phyloP scores from a whole-genome alignment of 2,888 invertebrate genomes.

The Pogonocherus hispidulus region DNA sequence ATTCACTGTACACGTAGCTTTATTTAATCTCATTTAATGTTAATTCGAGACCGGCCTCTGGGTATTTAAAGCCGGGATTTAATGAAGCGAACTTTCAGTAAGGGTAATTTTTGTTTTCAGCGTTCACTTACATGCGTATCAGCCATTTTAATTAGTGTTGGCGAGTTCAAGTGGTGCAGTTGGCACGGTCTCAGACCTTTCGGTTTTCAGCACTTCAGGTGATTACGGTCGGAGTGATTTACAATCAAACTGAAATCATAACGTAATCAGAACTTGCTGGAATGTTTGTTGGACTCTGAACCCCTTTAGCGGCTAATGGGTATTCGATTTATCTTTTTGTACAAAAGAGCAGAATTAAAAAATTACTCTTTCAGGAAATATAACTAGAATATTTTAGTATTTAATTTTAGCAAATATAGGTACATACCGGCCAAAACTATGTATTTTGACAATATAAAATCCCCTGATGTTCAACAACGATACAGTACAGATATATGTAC shows the following conservation, averaged over 20 bases:
- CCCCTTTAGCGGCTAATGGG: background rate
- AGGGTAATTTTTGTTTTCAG: constrained; percentile 50
- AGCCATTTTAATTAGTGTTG: constrained; percentile 55
- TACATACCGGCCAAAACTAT: no score
- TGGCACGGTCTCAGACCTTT: constrained; percentile 53
- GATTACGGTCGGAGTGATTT: constrained; percentile 39
- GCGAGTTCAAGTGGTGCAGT: constrained; percentile 48
- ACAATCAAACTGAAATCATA: constrained; percentile 31
- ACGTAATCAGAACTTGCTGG: constrained; percentile 21
- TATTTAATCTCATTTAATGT: background rate
- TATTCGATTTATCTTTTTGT: no score
- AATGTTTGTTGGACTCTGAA: constrained; percentile 23
- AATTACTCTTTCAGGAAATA: no score
- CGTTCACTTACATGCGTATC: constrained; percentile 52
- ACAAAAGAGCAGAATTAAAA: no score
- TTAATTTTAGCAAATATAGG: no score
- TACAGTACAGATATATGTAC: no score
- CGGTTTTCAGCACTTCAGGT: constrained; percentile 48
- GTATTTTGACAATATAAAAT: no score
- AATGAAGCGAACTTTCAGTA: constrained; percentile 49
- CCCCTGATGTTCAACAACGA: no score
- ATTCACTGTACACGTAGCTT: background rate
- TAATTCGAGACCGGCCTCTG: constrained; percentile 14
- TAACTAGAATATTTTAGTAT: no score
- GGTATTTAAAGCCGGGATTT: constrained; percentile 28